phyloP scores from a whole-genome alignment of 30 jellyfish, hydroid and myxozoan genomes.

The Turritopsis rubra region DNA sequence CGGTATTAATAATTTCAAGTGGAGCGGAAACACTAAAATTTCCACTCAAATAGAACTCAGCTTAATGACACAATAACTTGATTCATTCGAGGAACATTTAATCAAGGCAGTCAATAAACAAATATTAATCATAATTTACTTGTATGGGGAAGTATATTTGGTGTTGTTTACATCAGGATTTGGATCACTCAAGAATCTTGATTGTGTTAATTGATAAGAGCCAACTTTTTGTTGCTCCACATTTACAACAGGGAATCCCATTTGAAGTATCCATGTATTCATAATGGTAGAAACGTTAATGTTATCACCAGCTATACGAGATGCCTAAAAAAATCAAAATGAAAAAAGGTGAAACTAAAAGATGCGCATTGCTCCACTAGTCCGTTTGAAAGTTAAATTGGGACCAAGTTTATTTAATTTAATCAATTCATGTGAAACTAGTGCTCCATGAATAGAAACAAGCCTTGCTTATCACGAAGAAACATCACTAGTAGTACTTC shows the following conservation, averaged over 20 bases:
- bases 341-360: too few relatives aligned
- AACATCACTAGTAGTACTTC: too few relatives aligned
- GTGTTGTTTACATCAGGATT: constrained; percentile 52
- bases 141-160: constrained; percentile 53
- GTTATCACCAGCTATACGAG: constrained; percentile 16
- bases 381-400: too few relatives aligned
- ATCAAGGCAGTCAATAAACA: background rate
- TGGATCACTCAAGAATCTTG: constrained; percentile 60
- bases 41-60: background rate
- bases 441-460: too few relatives aligned
- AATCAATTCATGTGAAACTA: too few relatives aligned
- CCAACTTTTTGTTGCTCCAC: constrained; percentile 28
- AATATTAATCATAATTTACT: constrained; percentile 27
- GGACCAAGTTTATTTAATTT: too few relatives aligned
- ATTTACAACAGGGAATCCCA: constrained; percentile 90
- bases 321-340: background rate
- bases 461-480: too few relatives aligned
- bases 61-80: background rate
- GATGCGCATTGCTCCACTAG: too few relatives aligned
- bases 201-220: constrained; percentile 40
- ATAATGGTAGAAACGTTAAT: constrained; percentile 53
- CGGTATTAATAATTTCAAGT: too few relatives aligned
- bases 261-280: constrained; percentile 91
- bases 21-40: too few relatives aligned
- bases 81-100: background rate